phyloP scores from a whole-genome alignment of 2,797 vertebrate genomes.

The Sparidentex hasta region DNA sequence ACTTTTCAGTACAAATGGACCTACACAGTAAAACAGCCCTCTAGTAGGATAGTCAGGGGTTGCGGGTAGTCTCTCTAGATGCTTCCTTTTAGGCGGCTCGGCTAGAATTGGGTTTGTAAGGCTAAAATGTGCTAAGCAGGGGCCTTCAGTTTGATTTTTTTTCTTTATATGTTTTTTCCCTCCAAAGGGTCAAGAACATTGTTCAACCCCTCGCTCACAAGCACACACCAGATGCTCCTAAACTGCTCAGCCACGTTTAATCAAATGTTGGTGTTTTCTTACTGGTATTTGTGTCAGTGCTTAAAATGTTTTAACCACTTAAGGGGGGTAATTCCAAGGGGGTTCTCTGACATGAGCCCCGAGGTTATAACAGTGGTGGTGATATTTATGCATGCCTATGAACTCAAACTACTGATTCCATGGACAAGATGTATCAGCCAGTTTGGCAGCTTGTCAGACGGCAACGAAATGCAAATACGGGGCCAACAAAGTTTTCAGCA shows the following conservation, averaged over 20 bases:
- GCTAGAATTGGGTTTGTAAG: conserved; percentile 40
- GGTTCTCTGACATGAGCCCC: background rate
- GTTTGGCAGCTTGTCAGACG: conserved; percentile 17
- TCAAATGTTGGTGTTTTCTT: conserved; percentile 37
- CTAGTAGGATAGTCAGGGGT: conserved; percentile 45
- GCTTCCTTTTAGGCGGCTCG: conserved; percentile 3
- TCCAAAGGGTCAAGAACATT: conserved; percentile 19
- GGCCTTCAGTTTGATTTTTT: conserved; percentile 8
- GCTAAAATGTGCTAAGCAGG: conserved; percentile 21
- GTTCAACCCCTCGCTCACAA: conserved; percentile 34
- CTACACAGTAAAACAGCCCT: conserved; percentile 42
- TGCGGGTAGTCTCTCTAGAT: conserved; percentile 40
- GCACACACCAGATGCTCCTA: conserved; percentile 34
- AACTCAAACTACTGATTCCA: conserved; percentile 10
- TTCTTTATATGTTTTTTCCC: background rate
- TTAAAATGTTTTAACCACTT: conserved; percentile 24
- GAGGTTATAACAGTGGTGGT: background rate
- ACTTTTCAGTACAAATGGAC: conserved; percentile 55
- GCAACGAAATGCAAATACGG: conserved; percentile 47
- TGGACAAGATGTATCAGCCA: conserved; percentile 21
- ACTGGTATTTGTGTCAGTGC: background rate
- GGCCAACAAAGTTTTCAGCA: conserved; percentile 37
- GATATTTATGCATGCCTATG: conserved; percentile 14
- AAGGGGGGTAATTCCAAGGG: background rate
- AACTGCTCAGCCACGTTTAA: conserved; percentile 13